Conservation (phyloP, 1,140 invertebrate genomes). For the Asbolus verrucosus region DNA sequence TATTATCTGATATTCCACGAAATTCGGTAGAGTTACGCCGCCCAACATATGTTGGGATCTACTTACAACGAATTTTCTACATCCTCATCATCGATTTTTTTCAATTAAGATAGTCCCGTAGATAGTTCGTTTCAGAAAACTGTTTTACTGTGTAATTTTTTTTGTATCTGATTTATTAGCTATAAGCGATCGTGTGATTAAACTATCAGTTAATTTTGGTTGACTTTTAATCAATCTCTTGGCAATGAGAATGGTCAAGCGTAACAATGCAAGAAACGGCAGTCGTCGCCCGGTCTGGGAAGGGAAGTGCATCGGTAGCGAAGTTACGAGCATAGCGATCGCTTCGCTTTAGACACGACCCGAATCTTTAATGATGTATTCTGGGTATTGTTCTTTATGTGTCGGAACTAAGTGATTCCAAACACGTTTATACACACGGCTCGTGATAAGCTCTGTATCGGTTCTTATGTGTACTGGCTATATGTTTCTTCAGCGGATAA, state of each 20-base stretch:
- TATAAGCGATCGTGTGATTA: conserved; percentile 21
- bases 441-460: conserved; percentile 42
- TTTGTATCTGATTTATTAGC: background rate
- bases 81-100: conserved; percentile 39
- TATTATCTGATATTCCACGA: conserved; percentile 43
- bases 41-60: conserved; percentile 20
- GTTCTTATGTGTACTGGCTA: conserved; percentile 46
- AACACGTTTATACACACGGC: conserved; percentile 55
- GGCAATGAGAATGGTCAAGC: conserved; percentile 32
- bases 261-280: conserved; percentile 44
- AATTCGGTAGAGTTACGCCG: conserved; percentile 20
- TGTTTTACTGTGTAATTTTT: background rate
- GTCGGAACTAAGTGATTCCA: conserved; percentile 57
- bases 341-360: conserved; percentile 50
- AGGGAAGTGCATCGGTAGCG: conserved; percentile 41
- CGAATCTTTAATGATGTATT: conserved; percentile 57
- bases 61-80: conserved; percentile 28
- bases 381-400: conserved; percentile 58
- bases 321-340: conserved; percentile 46
- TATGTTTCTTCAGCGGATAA: conserved; percentile 43
- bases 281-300: conserved; percentile 45
- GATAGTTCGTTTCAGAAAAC: background rate
- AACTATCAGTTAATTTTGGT: conserved; percentile 12
- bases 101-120: conserved; percentile 34
- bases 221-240: conserved; percentile 33